Conservation (phyloP, 2,888 invertebrate species). For the Scaptomyza polygonia region DNA sequence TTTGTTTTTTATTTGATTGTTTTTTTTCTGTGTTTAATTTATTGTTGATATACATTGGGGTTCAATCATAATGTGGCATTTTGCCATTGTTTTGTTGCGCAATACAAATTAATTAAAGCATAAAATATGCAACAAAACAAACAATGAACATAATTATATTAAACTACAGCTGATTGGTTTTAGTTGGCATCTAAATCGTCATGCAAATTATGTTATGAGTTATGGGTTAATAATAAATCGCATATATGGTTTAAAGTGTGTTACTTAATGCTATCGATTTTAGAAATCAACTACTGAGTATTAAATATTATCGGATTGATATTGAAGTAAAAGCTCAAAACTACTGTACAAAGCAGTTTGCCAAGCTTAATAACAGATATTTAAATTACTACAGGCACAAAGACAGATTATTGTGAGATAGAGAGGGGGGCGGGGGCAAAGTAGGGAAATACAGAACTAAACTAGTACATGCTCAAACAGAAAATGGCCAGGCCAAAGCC, state of each 20-base stretch:
- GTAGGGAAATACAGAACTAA: conserved; percentile 14
- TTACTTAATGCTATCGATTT: conserved; percentile 23
- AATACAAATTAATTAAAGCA: conserved; percentile 39
- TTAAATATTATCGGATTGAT: not conserved
- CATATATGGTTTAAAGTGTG: conserved; percentile 8
- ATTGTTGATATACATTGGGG: conserved; percentile 16
- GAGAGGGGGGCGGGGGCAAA: not conserved
- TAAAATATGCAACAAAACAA: conserved; percentile 35
- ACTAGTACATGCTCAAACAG: conserved; percentile 14
- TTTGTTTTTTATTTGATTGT: conserved; percentile 38
- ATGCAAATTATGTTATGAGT: conserved; percentile 18
- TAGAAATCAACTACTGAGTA: conserved; percentile 9
- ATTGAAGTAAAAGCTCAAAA: conserved; percentile 16
- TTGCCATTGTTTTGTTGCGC: conserved; percentile 22
- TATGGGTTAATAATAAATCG: conserved; percentile 11
- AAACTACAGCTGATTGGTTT: conserved; percentile 35
- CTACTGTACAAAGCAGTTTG: conserved; percentile 18
- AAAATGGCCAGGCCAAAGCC: conserved; percentile 14
- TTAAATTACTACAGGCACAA: conserved; percentile 16
- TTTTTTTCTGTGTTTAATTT: not conserved
- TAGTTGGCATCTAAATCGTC: conserved; percentile 31
- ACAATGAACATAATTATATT: conserved; percentile 23
- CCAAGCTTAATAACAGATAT: conserved; percentile 27
- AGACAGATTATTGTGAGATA: not conserved
- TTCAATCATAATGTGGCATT: conserved; percentile 31